Percentiles rank a stretch among this genome's conserved stretches.
Evolutionary conservation across 2,797 vertebrate species (phyloP).

Genomic region (Chiloscyllium punctatum): DNA sequence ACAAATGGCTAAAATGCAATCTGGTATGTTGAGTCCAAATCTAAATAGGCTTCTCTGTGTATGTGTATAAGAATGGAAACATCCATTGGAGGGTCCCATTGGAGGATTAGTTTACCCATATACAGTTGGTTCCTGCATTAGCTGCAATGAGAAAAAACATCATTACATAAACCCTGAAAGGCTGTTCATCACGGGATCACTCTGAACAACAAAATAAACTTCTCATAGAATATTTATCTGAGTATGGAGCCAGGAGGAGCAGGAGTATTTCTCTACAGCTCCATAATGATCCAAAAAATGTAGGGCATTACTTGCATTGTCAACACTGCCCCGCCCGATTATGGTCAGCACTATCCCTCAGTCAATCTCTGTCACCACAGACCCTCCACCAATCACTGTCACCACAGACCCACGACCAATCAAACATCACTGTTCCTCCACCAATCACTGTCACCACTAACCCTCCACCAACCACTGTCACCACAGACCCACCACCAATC

Average conservation of each 20-base stretch:
- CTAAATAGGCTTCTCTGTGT: not conserved
- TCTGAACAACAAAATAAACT: not conserved
- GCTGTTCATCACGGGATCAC: not conserved
- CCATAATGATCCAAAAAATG: not conserved
- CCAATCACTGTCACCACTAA: too few relatives aligned
- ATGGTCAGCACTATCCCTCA: too few relatives aligned
- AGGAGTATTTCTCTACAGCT: too few relatives aligned
- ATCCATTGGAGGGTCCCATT: not conserved
- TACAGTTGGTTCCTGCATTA: not conserved
- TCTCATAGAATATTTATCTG: not conserved
- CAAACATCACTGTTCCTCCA: too few relatives aligned
- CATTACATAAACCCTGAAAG: not conserved
- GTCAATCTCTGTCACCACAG: too few relatives aligned
- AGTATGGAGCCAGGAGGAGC: not conserved
- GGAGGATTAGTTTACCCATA: not conserved
- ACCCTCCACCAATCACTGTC: too few relatives aligned
- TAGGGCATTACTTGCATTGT: too few relatives aligned
- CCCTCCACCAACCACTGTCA: too few relatives aligned
- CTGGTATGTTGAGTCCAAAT: not conserved
- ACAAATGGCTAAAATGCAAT: not conserved
- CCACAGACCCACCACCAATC: too few relatives aligned
- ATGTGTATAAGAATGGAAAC: not conserved
- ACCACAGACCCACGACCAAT: too few relatives aligned
- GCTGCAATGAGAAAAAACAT: not conserved
- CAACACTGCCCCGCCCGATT: too few relatives aligned